phyloP scores from a whole-genome alignment of 2,888 invertebrate species.

The Volucella zonaria region DNA sequence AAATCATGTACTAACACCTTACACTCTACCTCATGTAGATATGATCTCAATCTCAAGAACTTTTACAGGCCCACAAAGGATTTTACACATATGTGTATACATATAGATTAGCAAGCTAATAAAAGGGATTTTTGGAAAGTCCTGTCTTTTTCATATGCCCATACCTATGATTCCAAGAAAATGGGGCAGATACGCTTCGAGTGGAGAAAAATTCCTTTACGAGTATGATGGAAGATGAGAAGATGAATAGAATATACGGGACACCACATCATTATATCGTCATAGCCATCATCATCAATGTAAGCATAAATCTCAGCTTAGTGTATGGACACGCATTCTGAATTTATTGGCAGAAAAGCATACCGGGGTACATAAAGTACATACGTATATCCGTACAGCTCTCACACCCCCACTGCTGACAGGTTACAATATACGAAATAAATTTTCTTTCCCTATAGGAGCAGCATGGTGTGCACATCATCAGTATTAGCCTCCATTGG shows the following conservation, averaged over 20 bases:
- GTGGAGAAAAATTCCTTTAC: background rate
- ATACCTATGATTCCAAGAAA: too few species aligned
- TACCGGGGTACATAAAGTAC: background rate
- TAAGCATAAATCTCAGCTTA: conserved; percentile 40
- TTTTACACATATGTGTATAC: too few species aligned
- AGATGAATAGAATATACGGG: conserved; percentile 5
- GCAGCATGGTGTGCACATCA: background rate
- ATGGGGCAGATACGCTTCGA: background rate
- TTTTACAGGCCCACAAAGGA: too few species aligned
- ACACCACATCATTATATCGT: conserved; percentile 9
- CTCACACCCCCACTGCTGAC: background rate
- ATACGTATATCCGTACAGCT: background rate
- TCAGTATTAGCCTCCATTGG: too few species aligned
- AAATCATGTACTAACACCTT: too few species aligned
- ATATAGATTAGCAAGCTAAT: too few species aligned
- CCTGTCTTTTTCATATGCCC: background rate
- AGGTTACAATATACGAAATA: background rate
- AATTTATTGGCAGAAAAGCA: conserved; percentile 24
- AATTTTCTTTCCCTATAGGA: background rate
- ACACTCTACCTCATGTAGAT: too few species aligned
- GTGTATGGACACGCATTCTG: conserved; percentile 7
- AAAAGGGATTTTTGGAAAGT: background rate
- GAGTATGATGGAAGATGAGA: background rate
- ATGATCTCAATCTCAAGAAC: too few species aligned
- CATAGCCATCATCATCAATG: conserved; percentile 13